phyloP scores from a whole-genome alignment of 1,140 invertebrate genomes.

The Elymnias hypermnestra region DNA sequence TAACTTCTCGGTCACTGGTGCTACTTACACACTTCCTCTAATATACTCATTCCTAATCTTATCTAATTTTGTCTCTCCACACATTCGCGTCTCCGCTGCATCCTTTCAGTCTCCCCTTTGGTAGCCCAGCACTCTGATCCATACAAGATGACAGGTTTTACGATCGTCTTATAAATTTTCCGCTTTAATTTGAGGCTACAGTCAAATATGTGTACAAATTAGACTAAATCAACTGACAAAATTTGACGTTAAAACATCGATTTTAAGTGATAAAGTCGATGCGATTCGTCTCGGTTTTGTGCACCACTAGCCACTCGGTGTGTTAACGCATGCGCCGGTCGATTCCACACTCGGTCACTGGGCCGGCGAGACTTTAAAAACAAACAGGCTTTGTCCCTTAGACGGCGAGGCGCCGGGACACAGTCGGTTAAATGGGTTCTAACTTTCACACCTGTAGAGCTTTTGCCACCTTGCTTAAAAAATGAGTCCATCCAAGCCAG shows the following conservation, averaged over 20 bases:
- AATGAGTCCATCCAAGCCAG: slow-evolving; percentile 1
- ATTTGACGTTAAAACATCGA: background rate
- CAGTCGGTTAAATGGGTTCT: slow-evolving; percentile 30
- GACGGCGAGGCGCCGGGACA: slow-evolving; percentile 48
- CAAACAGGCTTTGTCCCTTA: slow-evolving; percentile 58
- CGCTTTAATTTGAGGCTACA: too few species aligned
- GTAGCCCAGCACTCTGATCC: too few species aligned
- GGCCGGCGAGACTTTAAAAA: slow-evolving; percentile 51
- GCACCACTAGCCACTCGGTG: slow-evolving; percentile 19
- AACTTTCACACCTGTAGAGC: slow-evolving; percentile 45
- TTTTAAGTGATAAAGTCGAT: slow-evolving; percentile 6
- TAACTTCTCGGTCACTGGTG: too few species aligned
- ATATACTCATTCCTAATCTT: too few species aligned
- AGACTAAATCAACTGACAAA: too few species aligned
- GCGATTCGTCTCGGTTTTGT: slow-evolving; percentile 13
- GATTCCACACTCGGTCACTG: slow-evolving; percentile 64
- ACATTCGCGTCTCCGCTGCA: too few species aligned
- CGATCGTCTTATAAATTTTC: too few species aligned
- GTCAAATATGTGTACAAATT: too few species aligned
- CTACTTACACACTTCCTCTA: too few species aligned
- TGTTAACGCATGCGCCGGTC: slow-evolving; percentile 53
- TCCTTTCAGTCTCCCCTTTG: too few species aligned
- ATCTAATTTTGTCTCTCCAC: too few species aligned
- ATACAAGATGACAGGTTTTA: too few species aligned
- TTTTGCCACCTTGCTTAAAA: slow-evolving; percentile 4